A percentile compares a stretch with the other conserved stretches of the same genome.
Conservation (phyloP, 2,113 vertebrate genomes). For the Sorex araneus region DNA sequence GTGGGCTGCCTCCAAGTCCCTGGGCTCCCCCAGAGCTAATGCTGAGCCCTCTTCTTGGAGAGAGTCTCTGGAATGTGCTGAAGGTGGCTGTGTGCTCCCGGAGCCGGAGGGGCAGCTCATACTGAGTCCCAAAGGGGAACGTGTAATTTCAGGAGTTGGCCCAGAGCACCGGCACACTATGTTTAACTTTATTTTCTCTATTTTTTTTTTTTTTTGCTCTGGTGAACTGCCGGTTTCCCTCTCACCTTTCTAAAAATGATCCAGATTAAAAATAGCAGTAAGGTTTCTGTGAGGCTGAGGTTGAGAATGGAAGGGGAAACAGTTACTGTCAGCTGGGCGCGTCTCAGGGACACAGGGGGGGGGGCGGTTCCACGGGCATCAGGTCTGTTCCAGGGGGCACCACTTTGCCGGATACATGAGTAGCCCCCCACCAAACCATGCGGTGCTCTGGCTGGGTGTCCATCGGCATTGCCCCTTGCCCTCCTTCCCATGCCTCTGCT, state of each 20-base stretch:
- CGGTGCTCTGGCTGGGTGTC: neutral
- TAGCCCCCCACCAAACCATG: neutral
- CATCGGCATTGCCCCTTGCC: neutral
- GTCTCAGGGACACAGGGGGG: neutral
- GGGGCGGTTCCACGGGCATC: neutral
- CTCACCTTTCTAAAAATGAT: slow-evolving; percentile 81
- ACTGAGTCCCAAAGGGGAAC: slow-evolving; percentile 74
- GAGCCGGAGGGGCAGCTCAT: slow-evolving; percentile 78
- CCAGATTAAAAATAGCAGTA: slow-evolving; percentile 75
- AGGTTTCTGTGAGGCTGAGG: slow-evolving; percentile 64
- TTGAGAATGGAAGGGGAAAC: slow-evolving; percentile 36
- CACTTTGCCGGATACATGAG: neutral
- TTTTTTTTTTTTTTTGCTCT: slow-evolving; percentile 51
- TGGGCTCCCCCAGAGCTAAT: slow-evolving; percentile 51
- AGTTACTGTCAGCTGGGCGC: neutral
- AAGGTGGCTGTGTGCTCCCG: slow-evolving; percentile 78
- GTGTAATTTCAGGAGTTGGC: slow-evolving; percentile 81
- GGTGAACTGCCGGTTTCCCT: slow-evolving; percentile 76
- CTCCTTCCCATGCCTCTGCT: neutral
- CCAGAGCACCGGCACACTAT: slow-evolving; percentile 67
- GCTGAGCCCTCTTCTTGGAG: slow-evolving; percentile 55
- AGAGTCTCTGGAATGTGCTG: slow-evolving; percentile 70
- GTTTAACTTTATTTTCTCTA: slow-evolving; percentile 76
- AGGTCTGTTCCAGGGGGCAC: slow-evolving; percentile 15
- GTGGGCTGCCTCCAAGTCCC: neutral